phyloP scores from a whole-genome alignment of 2,797 vertebrate genomes.

The Hypotaenidia philippensis region DNA sequence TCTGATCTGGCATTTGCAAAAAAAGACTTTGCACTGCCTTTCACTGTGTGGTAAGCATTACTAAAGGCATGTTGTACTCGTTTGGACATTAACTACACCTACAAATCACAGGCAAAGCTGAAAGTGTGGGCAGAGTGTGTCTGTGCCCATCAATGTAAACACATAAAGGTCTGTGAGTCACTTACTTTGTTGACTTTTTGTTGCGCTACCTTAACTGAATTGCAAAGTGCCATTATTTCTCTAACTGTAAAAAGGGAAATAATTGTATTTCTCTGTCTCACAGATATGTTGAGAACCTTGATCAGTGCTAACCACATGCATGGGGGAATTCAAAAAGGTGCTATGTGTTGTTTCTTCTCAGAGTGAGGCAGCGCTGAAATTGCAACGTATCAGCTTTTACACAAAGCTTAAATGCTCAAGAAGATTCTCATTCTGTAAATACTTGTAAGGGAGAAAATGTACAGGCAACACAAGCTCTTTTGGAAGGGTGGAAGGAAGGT shows the following conservation, averaged over 20 bases:
- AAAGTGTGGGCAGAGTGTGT: not conserved
- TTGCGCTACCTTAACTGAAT: not conserved
- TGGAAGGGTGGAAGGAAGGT: not conserved
- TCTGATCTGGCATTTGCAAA: not conserved
- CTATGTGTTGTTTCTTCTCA: not conserved
- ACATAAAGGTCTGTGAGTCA: not conserved
- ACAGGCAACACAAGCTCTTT: not conserved
- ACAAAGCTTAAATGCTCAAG: not conserved
- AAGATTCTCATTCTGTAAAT: conserved; percentile 1
- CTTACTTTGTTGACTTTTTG: not conserved
- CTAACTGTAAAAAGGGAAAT: not conserved
- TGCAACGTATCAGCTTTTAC: not conserved
- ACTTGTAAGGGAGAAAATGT: not conserved
- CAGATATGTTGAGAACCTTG: not conserved
- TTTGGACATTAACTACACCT: not conserved
- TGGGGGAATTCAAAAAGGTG: not conserved
- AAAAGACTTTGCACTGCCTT: not conserved
- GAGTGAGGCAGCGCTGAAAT: not conserved
- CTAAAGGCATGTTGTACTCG: not conserved
- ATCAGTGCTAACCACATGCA: not conserved
- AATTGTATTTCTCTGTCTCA: not conserved
- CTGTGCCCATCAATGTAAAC: not conserved
- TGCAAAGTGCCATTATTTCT: not conserved
- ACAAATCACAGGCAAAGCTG: not conserved
- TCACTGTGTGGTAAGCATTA: not conserved